phyloP scores from a whole-genome alignment of 1,140 invertebrate genomes.

The Matsumurasca onukii region DNA sequence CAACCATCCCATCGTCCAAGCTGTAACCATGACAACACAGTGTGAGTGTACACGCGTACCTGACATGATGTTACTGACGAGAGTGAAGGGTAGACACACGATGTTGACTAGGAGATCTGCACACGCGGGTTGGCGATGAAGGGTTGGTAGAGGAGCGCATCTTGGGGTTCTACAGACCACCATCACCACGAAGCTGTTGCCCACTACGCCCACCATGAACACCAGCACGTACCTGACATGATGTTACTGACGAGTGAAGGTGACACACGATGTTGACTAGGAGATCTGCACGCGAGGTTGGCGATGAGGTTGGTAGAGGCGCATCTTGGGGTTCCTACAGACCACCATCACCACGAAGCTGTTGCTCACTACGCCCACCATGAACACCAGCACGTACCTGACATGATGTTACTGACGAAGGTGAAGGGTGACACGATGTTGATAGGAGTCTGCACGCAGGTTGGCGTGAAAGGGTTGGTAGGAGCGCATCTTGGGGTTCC shows the following conservation, averaged over 20 bases:
- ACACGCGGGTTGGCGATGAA: neutral
- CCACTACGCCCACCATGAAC: neutral
- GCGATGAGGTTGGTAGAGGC: conserved; percentile 53
- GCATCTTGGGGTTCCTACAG: conserved; percentile 49
- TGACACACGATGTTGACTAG: conserved; percentile 62
- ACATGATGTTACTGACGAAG: conserved; percentile 57
- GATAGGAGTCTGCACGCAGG: conserved; percentile 58
- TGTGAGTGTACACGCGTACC: neutral
- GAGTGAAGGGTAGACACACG: neutral
- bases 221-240: conserved; percentile 47
- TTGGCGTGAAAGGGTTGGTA: conserved; percentile 52
- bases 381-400: conserved; percentile 51
- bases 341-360: conserved; percentile 53
- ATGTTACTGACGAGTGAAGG: conserved; percentile 60
- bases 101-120: neutral
- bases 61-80: too few species aligned
- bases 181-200: neutral
- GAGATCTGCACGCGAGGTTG: conserved; percentile 56
- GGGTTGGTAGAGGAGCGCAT: neutral
- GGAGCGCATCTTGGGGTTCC: conserved; percentile 50
- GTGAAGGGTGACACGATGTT: conserved; percentile 61
- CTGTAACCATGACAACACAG: conserved; percentile 46
- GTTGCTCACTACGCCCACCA: conserved; percentile 55
- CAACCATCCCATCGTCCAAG: conserved; percentile 60
- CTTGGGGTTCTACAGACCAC: neutral